Evolutionary conservation across 2,797 vertebrate genomes (phyloP).

Genomic region (Gymnopithys bicolor): DNA sequence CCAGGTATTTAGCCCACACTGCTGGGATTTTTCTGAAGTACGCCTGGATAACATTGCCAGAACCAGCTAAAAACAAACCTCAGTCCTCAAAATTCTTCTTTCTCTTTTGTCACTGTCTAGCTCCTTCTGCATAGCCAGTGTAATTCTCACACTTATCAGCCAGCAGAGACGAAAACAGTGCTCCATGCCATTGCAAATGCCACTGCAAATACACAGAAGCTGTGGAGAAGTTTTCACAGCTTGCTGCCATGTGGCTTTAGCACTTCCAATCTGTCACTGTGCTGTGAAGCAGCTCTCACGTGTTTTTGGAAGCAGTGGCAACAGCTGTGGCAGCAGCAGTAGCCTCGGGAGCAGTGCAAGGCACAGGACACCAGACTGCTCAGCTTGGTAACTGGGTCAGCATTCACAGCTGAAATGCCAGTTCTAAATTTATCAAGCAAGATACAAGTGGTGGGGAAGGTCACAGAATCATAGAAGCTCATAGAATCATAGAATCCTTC

Average conservation of each 20-base stretch:
- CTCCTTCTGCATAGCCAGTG: background rate
- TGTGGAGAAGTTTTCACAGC: conserved; percentile 33
- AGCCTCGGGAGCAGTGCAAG: background rate
- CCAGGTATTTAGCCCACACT: background rate
- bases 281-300: background rate
- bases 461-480: background rate
- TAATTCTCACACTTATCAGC: background rate
- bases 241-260: conserved; percentile 33
- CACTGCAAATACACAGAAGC: conserved; percentile 28
- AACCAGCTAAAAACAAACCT: background rate
- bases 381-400: background rate
- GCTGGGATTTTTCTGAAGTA: background rate
- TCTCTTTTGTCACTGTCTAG: background rate
- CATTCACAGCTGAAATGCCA: background rate
- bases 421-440: background rate
- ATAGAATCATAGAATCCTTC: background rate
- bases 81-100: background rate
- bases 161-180: background rate
- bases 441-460: background rate
- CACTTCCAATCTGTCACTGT: conserved; percentile 15
- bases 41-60: background rate
- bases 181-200: background rate
- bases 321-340: conserved; percentile 11
- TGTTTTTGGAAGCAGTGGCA: background rate
- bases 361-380: background rate